Percentiles rank a stretch among this genome's conserved stretches.
Conservation (phyloP, 1,140 invertebrate genomes). For the Atta colombica region DNA sequence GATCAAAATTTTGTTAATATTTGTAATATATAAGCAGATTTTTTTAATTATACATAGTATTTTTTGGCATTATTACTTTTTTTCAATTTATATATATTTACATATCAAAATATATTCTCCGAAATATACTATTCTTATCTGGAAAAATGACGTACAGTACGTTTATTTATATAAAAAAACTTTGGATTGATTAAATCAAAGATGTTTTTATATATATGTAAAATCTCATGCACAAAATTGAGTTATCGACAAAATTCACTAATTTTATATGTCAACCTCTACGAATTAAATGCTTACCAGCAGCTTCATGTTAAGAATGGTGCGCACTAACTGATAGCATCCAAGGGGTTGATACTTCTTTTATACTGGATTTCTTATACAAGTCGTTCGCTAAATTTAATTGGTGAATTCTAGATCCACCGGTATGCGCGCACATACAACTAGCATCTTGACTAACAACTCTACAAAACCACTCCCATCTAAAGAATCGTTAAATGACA, state of each 20-base stretch:
- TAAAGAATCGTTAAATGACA: conserved; percentile 65
- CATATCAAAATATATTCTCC: not conserved
- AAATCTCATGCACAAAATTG: not conserved
- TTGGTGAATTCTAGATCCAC: conserved; percentile 69
- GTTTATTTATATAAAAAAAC: not conserved
- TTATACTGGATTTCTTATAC: conserved; percentile 75
- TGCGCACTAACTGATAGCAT: conserved; percentile 69
- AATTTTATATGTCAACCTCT: not conserved
- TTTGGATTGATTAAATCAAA: not conserved
- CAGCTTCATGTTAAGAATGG: conserved; percentile 76
- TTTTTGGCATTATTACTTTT: not conserved
- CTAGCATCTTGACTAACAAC: conserved; percentile 66
- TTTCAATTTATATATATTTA: not conserved
- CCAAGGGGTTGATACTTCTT: conserved; percentile 72
- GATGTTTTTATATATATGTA: not conserved
- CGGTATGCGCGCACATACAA: conserved; percentile 55
- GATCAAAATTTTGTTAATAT: not conserved
- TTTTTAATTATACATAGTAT: not conserved
- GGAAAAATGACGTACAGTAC: not conserved
- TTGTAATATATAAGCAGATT: not conserved
- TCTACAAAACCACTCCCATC: conserved; percentile 68
- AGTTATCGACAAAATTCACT: not conserved
- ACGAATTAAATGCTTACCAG: conserved; percentile 74
- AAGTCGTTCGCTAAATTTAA: conserved; percentile 68
- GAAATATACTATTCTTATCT: not conserved